Percentiles rank a stretch among this genome's conserved stretches.
phyloP scores from a whole-genome alignment of 2,797 vertebrate species.

The Cottoperca gobio region DNA sequence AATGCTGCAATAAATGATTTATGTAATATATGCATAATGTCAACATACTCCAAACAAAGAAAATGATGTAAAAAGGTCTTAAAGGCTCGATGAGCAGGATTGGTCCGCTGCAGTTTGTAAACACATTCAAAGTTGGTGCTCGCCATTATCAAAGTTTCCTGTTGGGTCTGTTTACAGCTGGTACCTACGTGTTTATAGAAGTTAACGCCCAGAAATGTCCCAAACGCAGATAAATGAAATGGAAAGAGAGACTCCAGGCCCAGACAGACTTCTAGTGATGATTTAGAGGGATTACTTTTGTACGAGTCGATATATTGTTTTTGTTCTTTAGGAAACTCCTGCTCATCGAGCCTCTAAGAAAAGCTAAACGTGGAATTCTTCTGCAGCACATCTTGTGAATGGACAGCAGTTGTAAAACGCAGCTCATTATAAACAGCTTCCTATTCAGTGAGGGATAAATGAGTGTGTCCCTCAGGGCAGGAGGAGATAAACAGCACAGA shows the following conservation, averaged over 20 bases:
- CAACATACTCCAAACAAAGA: slow-evolving; percentile 33
- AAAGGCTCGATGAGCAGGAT: neutral
- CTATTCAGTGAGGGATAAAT: slow-evolving; percentile 60
- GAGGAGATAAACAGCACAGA: slow-evolving; percentile 20
- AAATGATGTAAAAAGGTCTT: slow-evolving; percentile 33
- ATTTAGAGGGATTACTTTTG: neutral
- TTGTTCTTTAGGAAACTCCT: neutral
- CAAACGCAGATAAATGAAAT: too few relatives aligned
- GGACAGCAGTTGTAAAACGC: slow-evolving; percentile 36
- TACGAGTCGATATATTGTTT: neutral
- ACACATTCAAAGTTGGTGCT: neutral
- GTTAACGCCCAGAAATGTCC: too few relatives aligned
- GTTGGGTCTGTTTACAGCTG: too few relatives aligned
- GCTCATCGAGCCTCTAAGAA: too few relatives aligned
- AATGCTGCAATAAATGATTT: slow-evolving; percentile 5
- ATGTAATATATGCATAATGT: neutral
- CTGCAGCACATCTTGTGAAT: slow-evolving; percentile 57
- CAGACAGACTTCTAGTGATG: neutral
- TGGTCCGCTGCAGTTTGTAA: neutral
- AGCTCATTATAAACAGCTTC: slow-evolving; percentile 60
- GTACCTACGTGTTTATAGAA: too few relatives aligned
- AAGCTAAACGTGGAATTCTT: slow-evolving; percentile 1
- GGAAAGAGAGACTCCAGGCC: too few relatives aligned
- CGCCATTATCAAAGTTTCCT: too few relatives aligned
- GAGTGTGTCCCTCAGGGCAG: slow-evolving; percentile 50